Percentiles rank a stretch among this genome's conserved stretches.
These are phyloP conservation scores for Orycteropus afer DNA, from an alignment of 2,113 vertebrate genomes.

Conservation along the genomic window DNA sequence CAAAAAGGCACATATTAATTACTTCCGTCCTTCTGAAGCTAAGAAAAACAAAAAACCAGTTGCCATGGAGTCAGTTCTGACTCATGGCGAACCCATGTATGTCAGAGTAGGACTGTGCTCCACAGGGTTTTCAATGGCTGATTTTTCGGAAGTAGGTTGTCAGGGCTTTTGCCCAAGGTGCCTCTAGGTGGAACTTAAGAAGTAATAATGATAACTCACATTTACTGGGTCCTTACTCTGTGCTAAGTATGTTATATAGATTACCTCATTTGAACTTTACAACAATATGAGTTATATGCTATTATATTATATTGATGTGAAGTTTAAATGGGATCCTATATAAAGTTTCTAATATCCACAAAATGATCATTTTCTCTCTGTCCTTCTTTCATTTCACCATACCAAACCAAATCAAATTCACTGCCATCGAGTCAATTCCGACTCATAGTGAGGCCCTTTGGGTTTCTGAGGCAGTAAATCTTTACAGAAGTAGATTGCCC, in stretches of 20 bases:
- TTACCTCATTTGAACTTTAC: slow-evolving; percentile 19
- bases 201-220: not conserved
- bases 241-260: not conserved
- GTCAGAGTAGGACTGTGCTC: not conserved
- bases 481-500: too few species aligned
- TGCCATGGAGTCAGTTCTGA: not conserved
- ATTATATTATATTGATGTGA: not conserved
- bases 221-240: not conserved
- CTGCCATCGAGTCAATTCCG: too few species aligned
- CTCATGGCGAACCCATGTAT: not conserved
- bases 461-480: too few species aligned
- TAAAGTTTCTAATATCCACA: not conserved
- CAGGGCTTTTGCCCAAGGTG: not conserved
- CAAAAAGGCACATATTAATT: not conserved
- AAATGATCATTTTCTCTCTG: not conserved
- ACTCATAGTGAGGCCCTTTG: too few species aligned
- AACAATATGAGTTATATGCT: not conserved
- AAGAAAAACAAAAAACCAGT: not conserved
- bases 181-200: slow-evolving; percentile 22
- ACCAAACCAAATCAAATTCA: too few species aligned
- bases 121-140: not conserved
- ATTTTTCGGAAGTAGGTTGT: not conserved
- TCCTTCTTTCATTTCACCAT: not conserved
- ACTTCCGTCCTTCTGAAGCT: not conserved
- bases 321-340: not conserved